Evolutionary conservation across 2,888 invertebrate species (phyloP), one percentile per base, ranked within the genome.

Genomic region (Oxyteleia sp.): DNA sequence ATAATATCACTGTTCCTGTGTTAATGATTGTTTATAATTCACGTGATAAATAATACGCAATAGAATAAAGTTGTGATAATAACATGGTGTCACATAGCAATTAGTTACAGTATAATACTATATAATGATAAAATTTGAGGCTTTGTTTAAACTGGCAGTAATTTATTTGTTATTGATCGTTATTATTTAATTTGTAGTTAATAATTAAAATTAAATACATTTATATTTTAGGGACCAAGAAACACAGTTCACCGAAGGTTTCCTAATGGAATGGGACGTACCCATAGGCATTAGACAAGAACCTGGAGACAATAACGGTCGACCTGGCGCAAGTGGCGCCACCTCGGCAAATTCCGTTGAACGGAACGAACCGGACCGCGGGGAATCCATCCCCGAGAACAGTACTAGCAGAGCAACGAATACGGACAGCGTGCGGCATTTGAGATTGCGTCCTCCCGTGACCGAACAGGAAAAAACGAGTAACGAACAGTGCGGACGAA

Each of bases 181-280:
- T n/a, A n/a, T n/a, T n/a, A n/a, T n/a, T 49, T 18, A 26, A 26
- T 51, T 2, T 29, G 7, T 26, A 18, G n/a, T n/a, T n/a, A n/a
- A n/a, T n/a, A n/a, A n/a, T n/a, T n/a, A n/a, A n/a, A n/a, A n/a
- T n/a, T n/a, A n/a, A n/a, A n/a, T n/a, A n/a, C n/a, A n/a, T n/a
- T n/a, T n/a, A n/a, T n/a, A n/a, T n/a, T n/a, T n/a, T 10, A 79
- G 79, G 18, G 71, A 79, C n/a, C 64, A 57, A 29, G 57, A 80
- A 35, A 63, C 69, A 1, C 75, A 61, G 26, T 43, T 61, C 26
- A 51, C 41, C 29, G 61, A 61, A 29, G 26, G 16, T 29, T 29
- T 61, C 4, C 47, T 59, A 11, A 26, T 43, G 59, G 43, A 59
- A 26, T 43, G 13, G 41, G 43, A 43, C 20, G 43, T 43, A 2